A percentile compares a stretch with the other conserved stretches of the same genome.
These are phyloP conservation scores for Drosophila falleni DNA, from an alignment of 2,888 invertebrate species.

Conservation along the genomic window DNA sequence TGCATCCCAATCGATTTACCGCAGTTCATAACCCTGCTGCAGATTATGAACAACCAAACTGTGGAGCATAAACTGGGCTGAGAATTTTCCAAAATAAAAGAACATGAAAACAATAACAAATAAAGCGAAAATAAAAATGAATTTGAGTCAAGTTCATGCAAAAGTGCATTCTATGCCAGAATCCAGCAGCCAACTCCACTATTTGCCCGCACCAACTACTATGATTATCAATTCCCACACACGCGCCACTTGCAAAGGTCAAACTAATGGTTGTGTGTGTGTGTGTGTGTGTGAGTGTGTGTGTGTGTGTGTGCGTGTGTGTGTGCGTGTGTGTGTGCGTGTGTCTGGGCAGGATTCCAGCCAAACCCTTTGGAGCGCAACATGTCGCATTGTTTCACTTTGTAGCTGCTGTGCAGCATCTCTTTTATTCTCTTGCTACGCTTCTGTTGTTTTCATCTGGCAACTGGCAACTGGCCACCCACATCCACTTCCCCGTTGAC, in stretches of 20 bases:
- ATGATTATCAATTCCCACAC: slow-evolving; percentile 51
- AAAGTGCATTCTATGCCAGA: slow-evolving; percentile 19
- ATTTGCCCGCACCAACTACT: background rate
- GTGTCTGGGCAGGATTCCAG: slow-evolving; percentile 31
- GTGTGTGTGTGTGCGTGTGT: slow-evolving; percentile 14
- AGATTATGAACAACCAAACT: slow-evolving; percentile 12
- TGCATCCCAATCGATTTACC: slow-evolving; percentile 35
- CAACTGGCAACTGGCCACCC: slow-evolving; percentile 40
- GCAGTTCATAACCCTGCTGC: slow-evolving; percentile 41
- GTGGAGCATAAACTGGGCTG: background rate
- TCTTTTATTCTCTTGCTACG: slow-evolving; percentile 12
- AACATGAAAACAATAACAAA: slow-evolving; percentile 5
- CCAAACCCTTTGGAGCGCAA: slow-evolving; percentile 70
- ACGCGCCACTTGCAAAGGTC: slow-evolving; percentile 64
- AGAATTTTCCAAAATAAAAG: background rate
- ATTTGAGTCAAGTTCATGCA: slow-evolving; percentile 30
- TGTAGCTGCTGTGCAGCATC: slow-evolving; percentile 45
- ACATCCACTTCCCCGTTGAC: slow-evolving; percentile 25
- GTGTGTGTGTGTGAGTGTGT: slow-evolving; percentile 14
- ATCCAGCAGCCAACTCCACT: background rate
- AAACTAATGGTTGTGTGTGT: slow-evolving; percentile 26
- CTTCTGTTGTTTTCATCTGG: slow-evolving; percentile 25
- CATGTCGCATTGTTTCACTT: slow-evolving; percentile 80
- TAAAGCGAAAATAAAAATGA: slow-evolving; percentile 19
- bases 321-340: slow-evolving; percentile 1